Evolutionary conservation across 2,888 invertebrate genomes (phyloP).

Genomic region (Rhodophaea formosa): DNA sequence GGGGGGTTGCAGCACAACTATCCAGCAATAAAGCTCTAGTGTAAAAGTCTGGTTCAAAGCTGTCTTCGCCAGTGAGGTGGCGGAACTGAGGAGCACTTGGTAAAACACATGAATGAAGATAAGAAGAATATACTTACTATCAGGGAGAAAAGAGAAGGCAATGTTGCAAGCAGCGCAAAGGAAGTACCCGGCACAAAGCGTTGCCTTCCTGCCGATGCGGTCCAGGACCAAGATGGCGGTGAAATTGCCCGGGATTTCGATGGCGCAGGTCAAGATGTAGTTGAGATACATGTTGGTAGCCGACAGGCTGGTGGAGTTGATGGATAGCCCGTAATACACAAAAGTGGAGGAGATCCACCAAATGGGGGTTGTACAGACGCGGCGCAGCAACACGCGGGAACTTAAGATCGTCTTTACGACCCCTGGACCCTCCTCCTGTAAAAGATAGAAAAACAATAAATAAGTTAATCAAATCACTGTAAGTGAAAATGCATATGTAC

Average conservation of each 20-base stretch:
- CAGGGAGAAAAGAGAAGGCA: slow-evolving; percentile 77
- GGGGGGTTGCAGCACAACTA: too few species aligned
- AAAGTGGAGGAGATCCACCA: slow-evolving; percentile 84
- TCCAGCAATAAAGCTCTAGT: too few species aligned
- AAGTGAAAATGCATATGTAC: too few species aligned
- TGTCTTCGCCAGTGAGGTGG: too few species aligned
- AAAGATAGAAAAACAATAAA: neutral
- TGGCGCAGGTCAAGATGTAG: slow-evolving; percentile 80
- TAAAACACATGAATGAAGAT: neutral
- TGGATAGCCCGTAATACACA: slow-evolving; percentile 83
- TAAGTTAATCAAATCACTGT: too few species aligned
- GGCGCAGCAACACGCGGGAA: slow-evolving; percentile 2
- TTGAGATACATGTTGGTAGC: slow-evolving; percentile 82
- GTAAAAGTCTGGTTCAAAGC: too few species aligned
- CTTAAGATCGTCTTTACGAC: slow-evolving; percentile 20
- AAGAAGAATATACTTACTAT: slow-evolving; percentile 47
- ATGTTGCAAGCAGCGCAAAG: slow-evolving; percentile 81
- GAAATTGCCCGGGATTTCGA: slow-evolving; percentile 86
- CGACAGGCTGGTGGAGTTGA: slow-evolving; percentile 82
- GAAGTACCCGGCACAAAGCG: slow-evolving; percentile 78
- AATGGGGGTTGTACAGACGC: slow-evolving; percentile 46
- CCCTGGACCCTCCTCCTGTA: slow-evolving; percentile 17
- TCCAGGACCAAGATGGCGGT: slow-evolving; percentile 81
- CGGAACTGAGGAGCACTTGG: too few species aligned
- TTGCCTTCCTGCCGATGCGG: slow-evolving; percentile 79